Conservation (phyloP, 2,113 vertebrate species). For the Pholis gunnellus region DNA sequence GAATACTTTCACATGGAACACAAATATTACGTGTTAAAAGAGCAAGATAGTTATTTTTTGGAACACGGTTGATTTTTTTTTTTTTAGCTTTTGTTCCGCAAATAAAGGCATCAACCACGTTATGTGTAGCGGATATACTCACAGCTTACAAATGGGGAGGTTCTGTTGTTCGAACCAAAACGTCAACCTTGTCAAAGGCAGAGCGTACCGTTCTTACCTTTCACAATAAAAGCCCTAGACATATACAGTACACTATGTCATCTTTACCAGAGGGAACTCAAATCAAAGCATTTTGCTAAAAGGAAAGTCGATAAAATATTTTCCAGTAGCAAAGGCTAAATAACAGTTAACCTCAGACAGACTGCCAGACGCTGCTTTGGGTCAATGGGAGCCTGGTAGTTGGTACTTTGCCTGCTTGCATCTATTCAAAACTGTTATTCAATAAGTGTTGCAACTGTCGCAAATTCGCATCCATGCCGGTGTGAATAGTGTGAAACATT, state of each 20-base stretch:
- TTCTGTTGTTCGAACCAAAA: too few species aligned
- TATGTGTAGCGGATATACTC: too few species aligned
- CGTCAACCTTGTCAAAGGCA: not conserved
- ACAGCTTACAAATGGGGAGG: too few species aligned
- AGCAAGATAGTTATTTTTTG: too few species aligned
- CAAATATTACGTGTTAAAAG: not conserved
- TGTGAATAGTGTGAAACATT: not conserved
- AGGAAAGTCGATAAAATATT: not conserved
- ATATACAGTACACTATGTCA: not conserved
- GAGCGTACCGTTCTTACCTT: not conserved
- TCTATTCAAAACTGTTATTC: not conserved
- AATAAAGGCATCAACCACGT: too few species aligned
- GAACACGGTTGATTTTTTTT: too few species aligned
- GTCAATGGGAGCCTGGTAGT: not conserved
- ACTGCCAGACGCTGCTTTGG: not conserved
- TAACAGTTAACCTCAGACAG: not conserved
- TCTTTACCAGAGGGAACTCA: not conserved
- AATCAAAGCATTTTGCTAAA: too few species aligned
- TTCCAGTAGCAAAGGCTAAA: not conserved
- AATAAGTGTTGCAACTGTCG: too few species aligned
- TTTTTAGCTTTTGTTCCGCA: too few species aligned
- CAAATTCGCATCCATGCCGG: not conserved
- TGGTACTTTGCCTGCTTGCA: not conserved
- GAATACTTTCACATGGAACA: not conserved
- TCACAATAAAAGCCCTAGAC: not conserved